These are phyloP conservation scores for Chorisops tibialis DNA, from an alignment of 2,888 invertebrate species.

Conservation along the genomic window DNA sequence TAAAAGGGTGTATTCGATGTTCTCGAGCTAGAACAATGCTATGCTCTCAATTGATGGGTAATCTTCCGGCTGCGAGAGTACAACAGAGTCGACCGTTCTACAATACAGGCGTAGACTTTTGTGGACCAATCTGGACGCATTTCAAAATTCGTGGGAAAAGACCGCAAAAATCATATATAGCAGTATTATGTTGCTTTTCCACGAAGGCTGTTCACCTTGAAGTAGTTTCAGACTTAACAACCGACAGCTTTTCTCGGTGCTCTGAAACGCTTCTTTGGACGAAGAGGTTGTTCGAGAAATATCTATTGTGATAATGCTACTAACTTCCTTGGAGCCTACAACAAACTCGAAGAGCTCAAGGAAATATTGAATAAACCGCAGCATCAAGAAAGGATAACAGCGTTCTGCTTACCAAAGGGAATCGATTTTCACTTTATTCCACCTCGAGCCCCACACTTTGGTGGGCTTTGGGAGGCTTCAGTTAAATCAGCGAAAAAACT, in stretches of 20 bases:
- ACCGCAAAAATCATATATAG: slow-evolving; percentile 34
- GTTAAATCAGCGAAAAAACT: slow-evolving; percentile 36
- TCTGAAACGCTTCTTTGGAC: slow-evolving; percentile 33
- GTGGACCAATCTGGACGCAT: slow-evolving; percentile 4
- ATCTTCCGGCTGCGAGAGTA: background rate
- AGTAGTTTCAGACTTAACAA: too few relatives aligned
- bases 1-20: slow-evolving; percentile 24
- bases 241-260: slow-evolving; percentile 36
- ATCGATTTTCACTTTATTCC: background rate
- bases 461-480: too few relatives aligned
- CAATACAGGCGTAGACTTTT: background rate
- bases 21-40: slow-evolving; percentile 24
- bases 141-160: slow-evolving; percentile 26
- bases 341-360: slow-evolving; percentile 27
- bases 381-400: background rate
- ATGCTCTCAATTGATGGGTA: background rate
- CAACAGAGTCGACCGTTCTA: background rate
- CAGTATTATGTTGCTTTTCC: slow-evolving; percentile 34
- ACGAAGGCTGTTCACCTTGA: too few relatives aligned
- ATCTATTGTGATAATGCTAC: slow-evolving; percentile 35
- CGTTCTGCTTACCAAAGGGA: background rate
- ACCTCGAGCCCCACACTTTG: background rate
- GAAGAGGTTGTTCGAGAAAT: slow-evolving; percentile 33
- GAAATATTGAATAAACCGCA: background rate
- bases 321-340: slow-evolving; percentile 37